Percentiles rank a stretch among this genome's conserved stretches.
These are phyloP conservation scores for Heliothis virescens DNA, from an alignment of 1,140 invertebrate genomes.

Conservation along the genomic window DNA sequence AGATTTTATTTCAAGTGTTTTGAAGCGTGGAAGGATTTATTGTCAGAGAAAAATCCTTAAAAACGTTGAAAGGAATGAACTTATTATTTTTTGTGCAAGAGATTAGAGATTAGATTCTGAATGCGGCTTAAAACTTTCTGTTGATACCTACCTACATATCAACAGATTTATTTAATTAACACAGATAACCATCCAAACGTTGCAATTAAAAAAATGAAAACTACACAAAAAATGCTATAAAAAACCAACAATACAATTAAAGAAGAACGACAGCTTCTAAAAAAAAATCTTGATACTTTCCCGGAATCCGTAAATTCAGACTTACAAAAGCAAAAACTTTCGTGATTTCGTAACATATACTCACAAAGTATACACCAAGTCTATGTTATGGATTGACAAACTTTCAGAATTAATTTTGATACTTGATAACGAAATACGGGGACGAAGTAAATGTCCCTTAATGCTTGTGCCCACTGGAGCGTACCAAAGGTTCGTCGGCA, in stretches of 20 bases:
- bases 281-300: slow-evolving; percentile 16
- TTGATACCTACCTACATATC: too few species aligned
- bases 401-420: slow-evolving; percentile 43
- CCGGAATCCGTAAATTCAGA: background rate
- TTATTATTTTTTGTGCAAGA: too few species aligned
- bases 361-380: slow-evolving; percentile 27
- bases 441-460: slow-evolving; percentile 34
- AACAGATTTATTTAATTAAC: too few species aligned
- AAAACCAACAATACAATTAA: background rate
- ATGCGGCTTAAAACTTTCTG: too few species aligned
- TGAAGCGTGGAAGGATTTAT: too few species aligned
- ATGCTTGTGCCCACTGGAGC: slow-evolving; percentile 5
- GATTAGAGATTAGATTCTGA: too few species aligned
- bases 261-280: background rate
- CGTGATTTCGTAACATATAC: slow-evolving; percentile 38
- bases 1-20: too few species aligned
- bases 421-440: slow-evolving; percentile 32
- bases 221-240: background rate
- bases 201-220: background rate
- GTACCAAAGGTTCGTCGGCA: slow-evolving; percentile 9
- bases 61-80: too few species aligned
- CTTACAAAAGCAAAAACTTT: slow-evolving; percentile 22
- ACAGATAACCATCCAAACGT: too few species aligned
- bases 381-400: slow-evolving; percentile 36
- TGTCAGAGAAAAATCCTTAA: too few species aligned